Evolutionary conservation across 2,797 vertebrate genomes (phyloP).

Genomic region (Rhynchotus rufescens): DNA sequence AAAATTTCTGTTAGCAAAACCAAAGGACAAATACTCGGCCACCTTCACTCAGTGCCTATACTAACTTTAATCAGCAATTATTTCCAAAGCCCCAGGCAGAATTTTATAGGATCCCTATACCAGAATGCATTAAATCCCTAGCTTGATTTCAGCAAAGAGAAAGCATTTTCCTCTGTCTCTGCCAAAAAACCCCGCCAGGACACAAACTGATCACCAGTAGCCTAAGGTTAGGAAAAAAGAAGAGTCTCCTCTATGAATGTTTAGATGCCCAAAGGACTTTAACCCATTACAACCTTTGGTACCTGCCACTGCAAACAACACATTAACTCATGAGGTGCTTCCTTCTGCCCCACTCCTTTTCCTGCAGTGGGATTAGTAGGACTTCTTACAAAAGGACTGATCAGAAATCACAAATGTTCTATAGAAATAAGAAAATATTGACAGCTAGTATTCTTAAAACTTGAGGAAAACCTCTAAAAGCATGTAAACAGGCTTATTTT

Average conservation of each 20-base stretch:
- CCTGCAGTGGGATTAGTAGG: background rate
- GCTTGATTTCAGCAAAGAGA: background rate
- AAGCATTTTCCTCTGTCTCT: background rate
- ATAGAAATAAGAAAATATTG: background rate
- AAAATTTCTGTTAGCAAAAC: background rate
- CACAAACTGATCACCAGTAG: background rate
- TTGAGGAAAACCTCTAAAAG: background rate
- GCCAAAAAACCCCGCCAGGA: background rate
- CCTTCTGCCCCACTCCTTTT: background rate
- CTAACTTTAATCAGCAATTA: conserved; percentile 36
- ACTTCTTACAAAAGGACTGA: background rate
- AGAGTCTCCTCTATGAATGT: background rate
- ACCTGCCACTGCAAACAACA: background rate
- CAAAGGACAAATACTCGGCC: background rate
- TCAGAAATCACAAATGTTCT: background rate
- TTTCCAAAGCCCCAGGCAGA: conserved; percentile 34
- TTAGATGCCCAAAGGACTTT: background rate
- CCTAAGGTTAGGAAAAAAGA: conserved; percentile 45
- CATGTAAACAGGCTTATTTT: background rate
- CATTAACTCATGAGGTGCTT: background rate
- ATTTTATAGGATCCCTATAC: conserved; percentile 33
- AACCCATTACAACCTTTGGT: background rate
- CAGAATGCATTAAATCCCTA: background rate
- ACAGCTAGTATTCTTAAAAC: background rate
- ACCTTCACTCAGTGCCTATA: background rate